These are phyloP conservation scores for Endomychus coccineus DNA, from an alignment of 2,888 invertebrate species.

Conservation along the genomic window DNA sequence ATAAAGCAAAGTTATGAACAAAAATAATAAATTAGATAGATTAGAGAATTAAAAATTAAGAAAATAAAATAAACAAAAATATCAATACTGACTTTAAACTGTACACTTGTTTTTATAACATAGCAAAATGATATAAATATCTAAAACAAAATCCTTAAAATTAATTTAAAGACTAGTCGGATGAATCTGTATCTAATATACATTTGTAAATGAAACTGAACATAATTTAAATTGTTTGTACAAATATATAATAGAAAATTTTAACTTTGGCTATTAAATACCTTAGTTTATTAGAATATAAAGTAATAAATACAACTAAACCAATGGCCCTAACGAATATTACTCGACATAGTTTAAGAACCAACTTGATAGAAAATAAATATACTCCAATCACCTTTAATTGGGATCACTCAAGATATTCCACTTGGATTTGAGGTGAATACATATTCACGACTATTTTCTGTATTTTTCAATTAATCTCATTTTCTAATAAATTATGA, in stretches of 20 bases:
- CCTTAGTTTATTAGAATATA: no score
- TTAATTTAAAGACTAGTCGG: conserved; percentile 17
- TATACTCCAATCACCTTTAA: no score
- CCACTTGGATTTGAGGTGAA: no score
- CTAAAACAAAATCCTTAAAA: conserved; percentile 16
- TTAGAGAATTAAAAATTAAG: conserved; percentile 15
- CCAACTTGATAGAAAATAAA: no score
- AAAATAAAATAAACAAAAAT: conserved; percentile 10
- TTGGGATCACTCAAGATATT: no score
- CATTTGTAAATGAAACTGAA: not conserved
- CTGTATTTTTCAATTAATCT: no score
- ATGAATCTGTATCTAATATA: conserved; percentile 6
- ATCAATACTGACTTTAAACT: conserved; percentile 20
- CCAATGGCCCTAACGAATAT: no score
- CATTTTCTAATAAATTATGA: no score
- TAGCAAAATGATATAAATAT: conserved; percentile 15
- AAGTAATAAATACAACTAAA: no score
- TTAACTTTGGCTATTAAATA: not conserved
- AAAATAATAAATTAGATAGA: conserved; percentile 15
- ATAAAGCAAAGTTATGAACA: conserved; percentile 14
- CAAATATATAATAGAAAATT: not conserved
- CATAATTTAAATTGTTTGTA: not conserved
- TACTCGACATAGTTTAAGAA: no score
- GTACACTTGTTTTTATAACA: conserved; percentile 12
- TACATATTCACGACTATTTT: no score